Evolutionary conservation across 2,797 vertebrate species (phyloP).

Genomic region (Melanotaenia parkinsoni): DNA sequence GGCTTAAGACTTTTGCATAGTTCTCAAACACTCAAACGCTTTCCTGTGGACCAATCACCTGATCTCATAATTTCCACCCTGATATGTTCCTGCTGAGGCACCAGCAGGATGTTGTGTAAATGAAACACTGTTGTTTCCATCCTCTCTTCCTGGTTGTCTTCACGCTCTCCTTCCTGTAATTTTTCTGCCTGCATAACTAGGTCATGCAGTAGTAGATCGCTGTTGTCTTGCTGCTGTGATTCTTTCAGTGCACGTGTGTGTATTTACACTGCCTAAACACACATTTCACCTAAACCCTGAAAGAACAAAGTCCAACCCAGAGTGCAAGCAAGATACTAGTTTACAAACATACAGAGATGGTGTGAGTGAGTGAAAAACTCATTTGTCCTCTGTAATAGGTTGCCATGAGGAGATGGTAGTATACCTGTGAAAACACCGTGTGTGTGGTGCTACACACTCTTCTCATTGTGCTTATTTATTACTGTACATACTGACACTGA

Average conservation of each 20-base stretch:
- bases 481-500: not conserved
- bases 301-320: constrained; percentile 69
- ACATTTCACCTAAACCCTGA: constrained; percentile 60
- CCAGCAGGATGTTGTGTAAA: constrained; percentile 23
- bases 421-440: constrained; percentile 3
- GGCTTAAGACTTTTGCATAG: not conserved
- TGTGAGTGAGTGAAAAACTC: not conserved
- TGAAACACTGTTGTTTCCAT: constrained; percentile 21
- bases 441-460: not conserved
- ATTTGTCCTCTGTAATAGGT: constrained; percentile 11
- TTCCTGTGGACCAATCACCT: not conserved
- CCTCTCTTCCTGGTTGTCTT: constrained; percentile 20
- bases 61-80: not conserved
- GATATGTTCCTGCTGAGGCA: constrained; percentile 26
- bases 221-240: constrained; percentile 45
- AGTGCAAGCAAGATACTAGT: constrained; percentile 42
- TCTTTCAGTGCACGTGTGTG: constrained; percentile 45
- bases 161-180: constrained; percentile 37
- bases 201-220: constrained; percentile 66
- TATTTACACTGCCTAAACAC: constrained; percentile 73
- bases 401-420: constrained; percentile 11
- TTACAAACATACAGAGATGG: constrained; percentile 15
- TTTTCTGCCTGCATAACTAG: constrained; percentile 64
- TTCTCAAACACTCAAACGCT: not conserved
- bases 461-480: not conserved